Conservation (phyloP, 2,113 vertebrate species). For the Phrynocephalus versicolor region DNA sequence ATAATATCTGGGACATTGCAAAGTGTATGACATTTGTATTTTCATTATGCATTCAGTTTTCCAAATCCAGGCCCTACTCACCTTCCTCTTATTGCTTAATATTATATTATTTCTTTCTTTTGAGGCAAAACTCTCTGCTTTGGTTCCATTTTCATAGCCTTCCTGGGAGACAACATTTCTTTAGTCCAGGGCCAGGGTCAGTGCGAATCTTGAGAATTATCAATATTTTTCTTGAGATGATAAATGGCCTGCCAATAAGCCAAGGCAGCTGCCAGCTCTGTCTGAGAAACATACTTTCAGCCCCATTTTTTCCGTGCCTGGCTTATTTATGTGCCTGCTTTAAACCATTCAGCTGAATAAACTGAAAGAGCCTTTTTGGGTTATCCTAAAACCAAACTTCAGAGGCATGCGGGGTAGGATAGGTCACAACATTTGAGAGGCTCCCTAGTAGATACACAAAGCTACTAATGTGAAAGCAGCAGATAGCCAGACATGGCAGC, state of each 20-base stretch:
- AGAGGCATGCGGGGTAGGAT: background rate
- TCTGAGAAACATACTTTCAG: constrained; percentile 71
- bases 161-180: constrained; percentile 66
- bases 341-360: constrained; percentile 40
- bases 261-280: constrained; percentile 74
- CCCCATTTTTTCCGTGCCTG: constrained; percentile 62
- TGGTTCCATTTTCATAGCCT: constrained; percentile 68
- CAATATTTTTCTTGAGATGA: constrained; percentile 81
- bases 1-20: background rate
- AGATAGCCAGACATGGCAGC: background rate
- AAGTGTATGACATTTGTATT: background rate
- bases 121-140: constrained; percentile 50
- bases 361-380: background rate
- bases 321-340: constrained; percentile 70
- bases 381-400: background rate
- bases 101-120: constrained; percentile 37
- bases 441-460: background rate
- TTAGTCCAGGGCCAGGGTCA: constrained; percentile 60
- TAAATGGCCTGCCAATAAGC: constrained; percentile 80
- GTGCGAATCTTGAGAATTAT: constrained; percentile 66
- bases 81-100: constrained; percentile 39
- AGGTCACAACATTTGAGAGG: background rate
- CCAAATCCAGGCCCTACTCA: background rate
- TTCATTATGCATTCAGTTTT: background rate
- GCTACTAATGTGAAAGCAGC: background rate